phyloP scores from a whole-genome alignment of 2,888 invertebrate genomes.

The Brassicogethes aeneus region DNA sequence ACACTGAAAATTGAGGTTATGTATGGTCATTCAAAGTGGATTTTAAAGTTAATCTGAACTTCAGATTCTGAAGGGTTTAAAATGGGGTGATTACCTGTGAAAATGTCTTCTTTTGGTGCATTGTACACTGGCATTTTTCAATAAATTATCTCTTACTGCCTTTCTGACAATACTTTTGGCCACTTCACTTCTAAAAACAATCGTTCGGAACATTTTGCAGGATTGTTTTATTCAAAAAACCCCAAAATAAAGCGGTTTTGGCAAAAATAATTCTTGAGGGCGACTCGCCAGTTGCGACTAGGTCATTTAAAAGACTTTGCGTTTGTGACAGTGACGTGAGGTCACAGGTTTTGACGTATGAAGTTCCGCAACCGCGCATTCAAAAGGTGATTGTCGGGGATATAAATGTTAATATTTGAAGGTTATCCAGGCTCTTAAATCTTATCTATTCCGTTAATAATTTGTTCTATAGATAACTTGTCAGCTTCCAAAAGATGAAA shows the following conservation, averaged over 20 bases:
- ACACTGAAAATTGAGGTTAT: too few relatives aligned
- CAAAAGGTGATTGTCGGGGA: too few relatives aligned
- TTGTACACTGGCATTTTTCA: conserved; percentile 49
- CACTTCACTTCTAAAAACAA: conserved; percentile 59
- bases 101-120: conserved; percentile 49
- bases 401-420: too few relatives aligned
- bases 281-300: conserved; percentile 17
- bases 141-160: conserved; percentile 48
- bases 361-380: conserved; percentile 5
- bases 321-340: not conserved
- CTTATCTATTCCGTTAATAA: too few relatives aligned
- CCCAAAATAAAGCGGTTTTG: not conserved
- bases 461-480: too few relatives aligned
- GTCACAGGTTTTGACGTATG: conserved; percentile 3
- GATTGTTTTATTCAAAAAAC: not conserved
- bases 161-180: conserved; percentile 54
- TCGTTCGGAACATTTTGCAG: conserved; percentile 62
- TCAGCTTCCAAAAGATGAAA: too few relatives aligned
- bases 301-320: conserved; percentile 40
- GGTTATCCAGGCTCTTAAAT: too few relatives aligned
- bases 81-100: conserved; percentile 24
- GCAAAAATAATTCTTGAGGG: conserved; percentile 1
- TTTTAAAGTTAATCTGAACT: too few relatives aligned
- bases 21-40: too few relatives aligned
- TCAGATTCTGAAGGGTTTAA: too few relatives aligned